These are phyloP conservation scores for Apantesis nais DNA, from an alignment of 2,888 invertebrate species.

Conservation along the genomic window DNA sequence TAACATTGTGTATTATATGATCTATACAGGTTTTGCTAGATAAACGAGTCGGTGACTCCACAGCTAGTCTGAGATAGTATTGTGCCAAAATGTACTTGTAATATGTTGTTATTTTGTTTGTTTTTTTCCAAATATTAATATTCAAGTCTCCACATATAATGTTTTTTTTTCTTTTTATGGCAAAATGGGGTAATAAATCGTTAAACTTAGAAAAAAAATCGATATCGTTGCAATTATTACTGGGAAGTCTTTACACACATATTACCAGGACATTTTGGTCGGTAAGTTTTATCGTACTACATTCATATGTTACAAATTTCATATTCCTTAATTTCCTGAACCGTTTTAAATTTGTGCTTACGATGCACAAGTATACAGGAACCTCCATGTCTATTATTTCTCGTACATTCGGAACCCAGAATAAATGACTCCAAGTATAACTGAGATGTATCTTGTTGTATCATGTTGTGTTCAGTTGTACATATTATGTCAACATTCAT, in stretches of 20 bases:
- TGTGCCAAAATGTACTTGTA: not conserved
- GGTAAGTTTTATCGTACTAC: not conserved
- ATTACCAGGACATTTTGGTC: not conserved
- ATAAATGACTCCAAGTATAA: not conserved
- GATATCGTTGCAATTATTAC: not conserved
- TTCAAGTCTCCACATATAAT: constrained; percentile 1
- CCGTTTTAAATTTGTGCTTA: not conserved
- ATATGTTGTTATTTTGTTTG: not conserved
- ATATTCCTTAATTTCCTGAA: not conserved
- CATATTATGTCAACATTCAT: constrained; percentile 2
- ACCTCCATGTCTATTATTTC: not conserved
- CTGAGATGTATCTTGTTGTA: not conserved
- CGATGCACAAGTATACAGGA: not conserved
- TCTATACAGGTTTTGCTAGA: too few relatives aligned
- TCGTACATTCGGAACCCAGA: not conserved
- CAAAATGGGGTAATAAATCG: not conserved
- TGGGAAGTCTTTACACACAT: not conserved
- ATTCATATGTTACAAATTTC: not conserved
- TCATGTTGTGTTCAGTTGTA: constrained; percentile 8
- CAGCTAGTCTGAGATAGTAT: not conserved
- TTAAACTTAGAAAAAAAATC: not conserved
- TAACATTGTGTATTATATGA: not conserved
- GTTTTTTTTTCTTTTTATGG: not conserved
- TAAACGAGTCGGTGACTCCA: too few relatives aligned
- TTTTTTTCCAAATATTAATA: not conserved